These are phyloP conservation scores for Meganola albula DNA, from an alignment of 2,888 invertebrate species.

Conservation along the genomic window DNA sequence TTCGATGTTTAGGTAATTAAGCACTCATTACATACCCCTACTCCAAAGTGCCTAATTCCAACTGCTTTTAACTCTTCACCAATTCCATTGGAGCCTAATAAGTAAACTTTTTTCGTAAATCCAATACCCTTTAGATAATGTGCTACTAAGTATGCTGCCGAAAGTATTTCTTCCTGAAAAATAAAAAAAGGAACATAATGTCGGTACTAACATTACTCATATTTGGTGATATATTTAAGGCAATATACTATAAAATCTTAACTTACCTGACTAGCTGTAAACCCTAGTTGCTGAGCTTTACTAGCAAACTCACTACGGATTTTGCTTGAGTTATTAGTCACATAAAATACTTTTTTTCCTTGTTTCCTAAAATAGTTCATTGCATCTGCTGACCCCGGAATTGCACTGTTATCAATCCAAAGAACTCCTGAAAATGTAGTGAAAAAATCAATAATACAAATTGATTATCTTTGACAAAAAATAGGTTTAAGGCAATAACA, in stretches of 20 bases:
- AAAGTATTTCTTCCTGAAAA: slow-evolving; percentile 85
- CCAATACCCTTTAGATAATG: slow-evolving; percentile 84
- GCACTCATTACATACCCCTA: slow-evolving; percentile 84
- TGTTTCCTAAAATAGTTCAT: slow-evolving; percentile 82
- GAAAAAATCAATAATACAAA: too few species aligned
- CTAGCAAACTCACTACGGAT: slow-evolving; percentile 85
- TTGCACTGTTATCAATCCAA: slow-evolving; percentile 84
- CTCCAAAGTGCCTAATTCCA: slow-evolving; percentile 84
- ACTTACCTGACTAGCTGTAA: slow-evolving; percentile 74
- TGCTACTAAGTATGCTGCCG: slow-evolving; percentile 88
- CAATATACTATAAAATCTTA: too few species aligned
- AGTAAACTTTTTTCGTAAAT: slow-evolving; percentile 88
- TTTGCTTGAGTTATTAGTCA: slow-evolving; percentile 95
- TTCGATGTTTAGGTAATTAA: too few species aligned
- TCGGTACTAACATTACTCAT: too few species aligned
- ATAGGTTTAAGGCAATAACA: too few species aligned
- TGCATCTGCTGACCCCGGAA: slow-evolving; percentile 82
- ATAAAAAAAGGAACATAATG: too few species aligned
- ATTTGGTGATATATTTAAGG: too few species aligned
- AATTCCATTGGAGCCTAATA: slow-evolving; percentile 89
- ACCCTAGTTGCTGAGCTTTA: slow-evolving; percentile 86
- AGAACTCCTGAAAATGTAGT: slow-evolving; percentile 86
- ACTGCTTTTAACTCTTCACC: slow-evolving; percentile 88
- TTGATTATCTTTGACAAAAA: too few species aligned
- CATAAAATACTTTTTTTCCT: slow-evolving; percentile 90